Evolutionary conservation across 2,888 invertebrate species (phyloP).

Genomic region (Tenthredo notha): DNA sequence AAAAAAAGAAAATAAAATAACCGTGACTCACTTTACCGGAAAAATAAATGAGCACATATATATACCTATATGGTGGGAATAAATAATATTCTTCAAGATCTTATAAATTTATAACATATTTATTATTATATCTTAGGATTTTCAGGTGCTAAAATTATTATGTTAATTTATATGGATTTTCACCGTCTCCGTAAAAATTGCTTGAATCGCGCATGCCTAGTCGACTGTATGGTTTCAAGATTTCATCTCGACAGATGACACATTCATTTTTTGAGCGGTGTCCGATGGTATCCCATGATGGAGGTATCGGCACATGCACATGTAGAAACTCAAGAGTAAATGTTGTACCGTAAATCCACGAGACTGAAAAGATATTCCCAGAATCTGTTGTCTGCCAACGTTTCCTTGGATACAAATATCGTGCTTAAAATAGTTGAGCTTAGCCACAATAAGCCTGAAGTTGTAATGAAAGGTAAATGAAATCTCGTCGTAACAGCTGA

Average conservation of each 20-base stretch:
- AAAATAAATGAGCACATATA: background rate
- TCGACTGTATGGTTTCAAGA: too few relatives aligned
- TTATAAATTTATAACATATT: background rate
- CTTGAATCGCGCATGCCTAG: background rate
- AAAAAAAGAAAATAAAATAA: slow-evolving; percentile 32
- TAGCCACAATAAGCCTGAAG: background rate
- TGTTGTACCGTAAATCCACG: too few relatives aligned
- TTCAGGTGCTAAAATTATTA: background rate
- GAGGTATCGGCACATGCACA: too few relatives aligned
- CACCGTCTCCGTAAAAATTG: background rate
- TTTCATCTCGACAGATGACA: too few relatives aligned
- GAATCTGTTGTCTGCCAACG: background rate
- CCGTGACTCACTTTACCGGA: background rate
- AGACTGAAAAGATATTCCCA: background rate
- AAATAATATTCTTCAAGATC: background rate
- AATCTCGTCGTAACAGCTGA: background rate
- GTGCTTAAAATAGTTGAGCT: background rate
- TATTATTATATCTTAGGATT: background rate
- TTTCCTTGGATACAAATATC: background rate
- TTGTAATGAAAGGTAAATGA: background rate
- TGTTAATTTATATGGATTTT: background rate
- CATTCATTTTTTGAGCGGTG: too few relatives aligned
- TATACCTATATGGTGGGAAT: background rate
- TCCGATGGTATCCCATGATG: too few relatives aligned
- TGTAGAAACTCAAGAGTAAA: too few relatives aligned